Conservation (phyloP, 2,888 invertebrate genomes). For the Thysanoteuthis rhombus region DNA sequence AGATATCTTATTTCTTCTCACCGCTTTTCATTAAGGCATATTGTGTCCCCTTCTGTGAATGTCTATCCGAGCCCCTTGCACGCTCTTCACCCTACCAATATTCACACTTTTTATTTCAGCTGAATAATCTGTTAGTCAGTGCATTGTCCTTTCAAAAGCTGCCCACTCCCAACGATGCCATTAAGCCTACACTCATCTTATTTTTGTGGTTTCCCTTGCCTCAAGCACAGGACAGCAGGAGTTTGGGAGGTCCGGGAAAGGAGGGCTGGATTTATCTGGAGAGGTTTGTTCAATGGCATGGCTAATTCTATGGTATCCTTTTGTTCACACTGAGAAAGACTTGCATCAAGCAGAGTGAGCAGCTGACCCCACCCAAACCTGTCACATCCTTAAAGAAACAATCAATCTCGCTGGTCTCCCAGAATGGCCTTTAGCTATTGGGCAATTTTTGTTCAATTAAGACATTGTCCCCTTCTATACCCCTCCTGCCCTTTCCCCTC, state of each 20-base stretch:
- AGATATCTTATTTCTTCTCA: not conserved
- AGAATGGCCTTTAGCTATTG: not conserved
- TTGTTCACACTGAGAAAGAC: not conserved
- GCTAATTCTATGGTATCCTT: not conserved
- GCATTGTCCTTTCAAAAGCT: slow-evolving; percentile 12
- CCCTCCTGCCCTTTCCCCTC: not conserved
- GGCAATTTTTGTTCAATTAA: slow-evolving; percentile 12
- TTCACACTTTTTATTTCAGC: not conserved
- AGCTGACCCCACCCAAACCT: not conserved
- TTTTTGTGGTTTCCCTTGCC: not conserved
- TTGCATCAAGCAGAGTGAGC: not conserved
- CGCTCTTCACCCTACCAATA: not conserved
- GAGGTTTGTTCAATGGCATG: not conserved
- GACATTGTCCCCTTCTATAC: not conserved
- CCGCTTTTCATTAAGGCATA: not conserved
- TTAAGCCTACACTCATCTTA: not conserved
- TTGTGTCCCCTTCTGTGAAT: not conserved
- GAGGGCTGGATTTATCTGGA: not conserved
- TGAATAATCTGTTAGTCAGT: not conserved
- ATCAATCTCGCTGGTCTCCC: not conserved
- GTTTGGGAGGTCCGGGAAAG: not conserved
- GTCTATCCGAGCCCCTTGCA: not conserved
- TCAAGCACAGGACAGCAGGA: not conserved
- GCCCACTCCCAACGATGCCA: not conserved
- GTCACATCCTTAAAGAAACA: not conserved